phyloP scores from a whole-genome alignment of 2,797 vertebrate genomes.

The Pangasius krempfi region DNA sequence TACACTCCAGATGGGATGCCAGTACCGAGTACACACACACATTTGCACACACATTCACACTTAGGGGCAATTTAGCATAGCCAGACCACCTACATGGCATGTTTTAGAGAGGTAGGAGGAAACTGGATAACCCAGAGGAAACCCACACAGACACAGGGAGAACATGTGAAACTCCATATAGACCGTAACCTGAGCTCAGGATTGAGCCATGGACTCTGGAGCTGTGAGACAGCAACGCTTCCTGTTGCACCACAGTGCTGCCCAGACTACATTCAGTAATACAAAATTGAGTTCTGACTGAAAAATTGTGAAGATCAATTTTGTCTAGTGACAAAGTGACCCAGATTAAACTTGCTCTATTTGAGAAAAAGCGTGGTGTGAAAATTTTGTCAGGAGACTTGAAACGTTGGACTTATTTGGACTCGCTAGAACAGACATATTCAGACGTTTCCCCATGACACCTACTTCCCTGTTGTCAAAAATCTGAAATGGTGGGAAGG shows the following conservation, averaged over 20 bases:
- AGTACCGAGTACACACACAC: background rate
- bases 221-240: background rate
- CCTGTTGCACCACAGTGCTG: background rate
- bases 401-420: background rate
- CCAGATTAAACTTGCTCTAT: background rate
- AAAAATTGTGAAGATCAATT: background rate
- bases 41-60: background rate
- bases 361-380: background rate
- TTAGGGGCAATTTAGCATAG: background rate
- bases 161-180: background rate
- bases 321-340: background rate
- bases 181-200: background rate
- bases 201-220: background rate
- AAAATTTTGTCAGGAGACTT: background rate
- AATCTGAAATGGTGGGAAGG: background rate
- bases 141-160: background rate
- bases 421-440: background rate
- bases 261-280: background rate
- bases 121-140: background rate
- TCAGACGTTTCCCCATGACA: background rate
- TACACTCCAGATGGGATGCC: background rate
- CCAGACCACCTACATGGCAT: background rate
- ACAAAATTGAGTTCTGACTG: background rate
- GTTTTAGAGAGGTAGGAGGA: background rate
- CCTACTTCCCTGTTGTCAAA: background rate